A percentile compares a stretch with the other conserved stretches of the same genome.
These are phyloP conservation scores for Hyles lineata DNA, from an alignment of 2,888 invertebrate species.

Conservation along the genomic window DNA sequence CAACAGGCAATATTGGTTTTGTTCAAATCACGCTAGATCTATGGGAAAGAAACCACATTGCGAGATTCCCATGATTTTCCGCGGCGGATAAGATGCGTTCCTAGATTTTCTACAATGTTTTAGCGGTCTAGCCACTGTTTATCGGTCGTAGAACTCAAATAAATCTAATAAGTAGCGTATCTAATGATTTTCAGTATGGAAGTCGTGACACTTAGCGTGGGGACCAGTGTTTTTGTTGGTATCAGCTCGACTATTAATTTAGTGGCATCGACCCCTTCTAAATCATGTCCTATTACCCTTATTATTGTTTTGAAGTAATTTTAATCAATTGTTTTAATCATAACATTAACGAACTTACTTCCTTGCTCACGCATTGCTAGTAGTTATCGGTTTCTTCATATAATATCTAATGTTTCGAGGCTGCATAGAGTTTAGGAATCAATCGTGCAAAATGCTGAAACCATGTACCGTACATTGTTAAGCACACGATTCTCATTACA, in stretches of 20 bases:
- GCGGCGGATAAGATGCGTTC: constrained; percentile 74
- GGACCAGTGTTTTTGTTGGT: constrained; percentile 61
- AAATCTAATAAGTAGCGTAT: constrained; percentile 74
- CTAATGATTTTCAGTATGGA: constrained; percentile 68
- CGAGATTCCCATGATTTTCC: constrained; percentile 76
- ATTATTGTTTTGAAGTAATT: background rate
- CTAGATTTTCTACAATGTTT: constrained; percentile 78
- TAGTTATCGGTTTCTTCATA: background rate
- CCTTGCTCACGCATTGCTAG: background rate
- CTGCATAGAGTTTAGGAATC: background rate
- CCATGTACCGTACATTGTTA: background rate
- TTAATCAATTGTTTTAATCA: background rate
- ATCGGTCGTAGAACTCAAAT: constrained; percentile 75
- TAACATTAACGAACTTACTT: background rate
- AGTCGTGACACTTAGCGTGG: constrained; percentile 75
- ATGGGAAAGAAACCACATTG: constrained; percentile 78
- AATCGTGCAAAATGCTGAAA: background rate
- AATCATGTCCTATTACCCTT: constrained; percentile 35
- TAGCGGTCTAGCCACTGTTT: constrained; percentile 77
- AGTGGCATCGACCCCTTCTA: constrained; percentile 55
- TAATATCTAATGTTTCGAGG: background rate
- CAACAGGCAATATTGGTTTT: constrained; percentile 79
- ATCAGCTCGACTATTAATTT: constrained; percentile 56
- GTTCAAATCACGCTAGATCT: constrained; percentile 73
- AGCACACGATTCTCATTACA: constrained; percentile 30